Percentiles rank a stretch among this genome's conserved stretches.
phyloP scores from a whole-genome alignment of 2,113 vertebrate species.

The Helogale parvula region DNA sequence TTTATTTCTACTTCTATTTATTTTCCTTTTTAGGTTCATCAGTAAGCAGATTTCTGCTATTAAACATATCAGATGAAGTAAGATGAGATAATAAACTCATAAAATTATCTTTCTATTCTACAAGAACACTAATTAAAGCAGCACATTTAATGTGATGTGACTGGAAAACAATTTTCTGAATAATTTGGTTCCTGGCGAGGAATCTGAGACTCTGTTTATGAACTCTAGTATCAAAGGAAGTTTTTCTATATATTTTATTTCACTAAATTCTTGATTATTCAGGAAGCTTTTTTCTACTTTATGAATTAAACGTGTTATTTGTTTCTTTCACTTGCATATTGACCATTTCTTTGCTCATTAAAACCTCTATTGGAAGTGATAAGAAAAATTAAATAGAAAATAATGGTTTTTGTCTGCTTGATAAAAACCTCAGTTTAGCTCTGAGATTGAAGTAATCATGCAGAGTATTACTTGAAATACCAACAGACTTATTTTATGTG shows the following conservation, averaged over 20 bases:
- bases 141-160: background rate
- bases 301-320: background rate
- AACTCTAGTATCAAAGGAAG: background rate
- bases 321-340: slow-evolving; percentile 15
- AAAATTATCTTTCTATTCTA: slow-evolving; percentile 27
- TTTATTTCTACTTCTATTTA: background rate
- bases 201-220: background rate
- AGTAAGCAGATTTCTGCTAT: slow-evolving; percentile 9
- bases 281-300: background rate
- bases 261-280: slow-evolving; percentile 34
- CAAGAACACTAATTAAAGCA: slow-evolving; percentile 37
- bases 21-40: background rate
- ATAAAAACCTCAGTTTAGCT: background rate
- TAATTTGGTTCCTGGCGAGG: background rate
- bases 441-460: background rate
- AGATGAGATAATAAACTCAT: background rate
- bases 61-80: slow-evolving; percentile 38
- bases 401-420: background rate
- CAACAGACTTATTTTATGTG: background rate
- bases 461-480: background rate
- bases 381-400: slow-evolving; percentile 9
- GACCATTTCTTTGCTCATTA: slow-evolving; percentile 19
- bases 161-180: background rate
- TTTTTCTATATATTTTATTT: background rate
- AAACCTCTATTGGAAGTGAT: background rate